Evolutionary conservation across 2,888 invertebrate species (phyloP).

Genomic region (Perdita meconis): DNA sequence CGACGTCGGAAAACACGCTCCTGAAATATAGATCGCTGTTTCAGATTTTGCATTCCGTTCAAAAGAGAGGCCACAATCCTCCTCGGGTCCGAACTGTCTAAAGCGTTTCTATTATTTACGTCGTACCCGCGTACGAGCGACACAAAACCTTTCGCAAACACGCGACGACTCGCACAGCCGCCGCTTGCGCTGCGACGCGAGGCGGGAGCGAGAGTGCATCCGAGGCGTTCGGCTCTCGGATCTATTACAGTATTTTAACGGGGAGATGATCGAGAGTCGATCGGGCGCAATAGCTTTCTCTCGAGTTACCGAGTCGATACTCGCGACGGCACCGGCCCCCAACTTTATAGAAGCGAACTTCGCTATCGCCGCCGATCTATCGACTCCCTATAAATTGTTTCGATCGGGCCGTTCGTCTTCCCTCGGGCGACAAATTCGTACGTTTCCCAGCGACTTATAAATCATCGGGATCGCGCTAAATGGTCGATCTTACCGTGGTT

Average conservation of each 20-base stretch:
- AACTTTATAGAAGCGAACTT: conserved; percentile 65
- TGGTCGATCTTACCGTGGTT: conserved; percentile 19
- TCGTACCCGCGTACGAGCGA: no score
- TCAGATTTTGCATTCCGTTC: no score
- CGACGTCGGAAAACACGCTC: no score
- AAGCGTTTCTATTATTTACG: no score
- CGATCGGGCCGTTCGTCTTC: conserved; percentile 59
- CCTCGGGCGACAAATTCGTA: conserved; percentile 67
- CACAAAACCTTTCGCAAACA: no score
- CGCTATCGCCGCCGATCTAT: conserved; percentile 68
- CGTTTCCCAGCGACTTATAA: conserved; percentile 53
- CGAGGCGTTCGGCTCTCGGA: conserved; percentile 21
- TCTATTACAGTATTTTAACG: conserved; percentile 61
- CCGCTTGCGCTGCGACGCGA: no score
- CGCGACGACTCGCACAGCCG: no score
- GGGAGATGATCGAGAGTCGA: conserved; percentile 48
- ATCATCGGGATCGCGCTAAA: conserved; percentile 54
- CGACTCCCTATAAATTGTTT: conserved; percentile 70
- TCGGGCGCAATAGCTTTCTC: conserved; percentile 55
- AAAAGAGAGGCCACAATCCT: no score
- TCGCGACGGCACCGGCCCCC: conserved; percentile 15
- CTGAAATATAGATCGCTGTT: no score
- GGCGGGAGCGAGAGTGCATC: conserved; percentile 2
- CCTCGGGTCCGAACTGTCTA: no score
- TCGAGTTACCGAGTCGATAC: conserved; percentile 63